Conservation (phyloP, 2,113 vertebrate species). For the Plecturocebus donacophilus region DNA sequence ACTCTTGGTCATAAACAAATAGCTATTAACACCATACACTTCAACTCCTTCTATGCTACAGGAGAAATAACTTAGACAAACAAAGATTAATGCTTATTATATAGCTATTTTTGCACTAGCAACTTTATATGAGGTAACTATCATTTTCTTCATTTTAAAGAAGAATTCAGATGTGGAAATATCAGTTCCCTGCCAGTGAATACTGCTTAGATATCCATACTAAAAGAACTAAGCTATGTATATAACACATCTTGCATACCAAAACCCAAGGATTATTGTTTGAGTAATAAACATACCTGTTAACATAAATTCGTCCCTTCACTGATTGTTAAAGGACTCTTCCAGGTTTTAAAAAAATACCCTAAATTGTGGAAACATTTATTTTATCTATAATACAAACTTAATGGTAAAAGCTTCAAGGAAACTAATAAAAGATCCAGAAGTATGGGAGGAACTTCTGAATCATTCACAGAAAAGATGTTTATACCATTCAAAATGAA, state of each 20-base stretch:
- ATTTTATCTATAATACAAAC: background rate
- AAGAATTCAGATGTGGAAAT: background rate
- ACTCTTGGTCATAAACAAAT: background rate
- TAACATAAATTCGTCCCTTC: constrained; percentile 1
- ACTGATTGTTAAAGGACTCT: background rate
- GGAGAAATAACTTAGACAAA: constrained; percentile 10
- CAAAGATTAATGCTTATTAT: background rate
- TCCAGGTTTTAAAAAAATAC: constrained; percentile 5
- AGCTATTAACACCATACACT: background rate
- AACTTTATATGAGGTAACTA: constrained; percentile 18
- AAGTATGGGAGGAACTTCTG: constrained; percentile 25
- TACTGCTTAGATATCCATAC: background rate
- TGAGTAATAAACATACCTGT: background rate
- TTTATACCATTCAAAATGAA: constrained; percentile 7
- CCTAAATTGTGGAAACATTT: background rate
- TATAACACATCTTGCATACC: background rate
- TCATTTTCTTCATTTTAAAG: constrained; percentile 43
- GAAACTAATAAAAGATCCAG: constrained; percentile 13
- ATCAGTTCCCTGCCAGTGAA: background rate
- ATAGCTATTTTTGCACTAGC: constrained; percentile 9
- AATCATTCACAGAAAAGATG: constrained; percentile 25
- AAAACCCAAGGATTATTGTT: constrained; percentile 16
- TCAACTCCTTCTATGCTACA: background rate
- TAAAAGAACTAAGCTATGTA: constrained; percentile 14
- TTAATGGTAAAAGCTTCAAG: constrained; percentile 10